A percentile compares a stretch with the other conserved stretches of the same genome.
phyloP scores from a whole-genome alignment of 1,140 invertebrate genomes.

The Ectropis grisescens region DNA sequence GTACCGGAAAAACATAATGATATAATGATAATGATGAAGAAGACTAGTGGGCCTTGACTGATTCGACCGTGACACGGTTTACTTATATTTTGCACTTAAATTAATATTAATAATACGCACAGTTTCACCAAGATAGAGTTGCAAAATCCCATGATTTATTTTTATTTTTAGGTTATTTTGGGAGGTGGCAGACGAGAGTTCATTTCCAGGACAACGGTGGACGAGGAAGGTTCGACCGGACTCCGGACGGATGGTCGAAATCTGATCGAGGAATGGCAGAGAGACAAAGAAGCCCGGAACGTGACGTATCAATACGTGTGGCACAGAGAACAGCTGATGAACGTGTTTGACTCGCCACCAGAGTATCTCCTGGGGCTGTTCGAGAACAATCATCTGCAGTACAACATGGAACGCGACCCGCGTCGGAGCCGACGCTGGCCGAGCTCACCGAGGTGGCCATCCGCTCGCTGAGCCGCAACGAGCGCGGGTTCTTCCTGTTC shows the following conservation, averaged over 20 bases:
- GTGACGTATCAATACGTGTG: slow-evolving; percentile 77
- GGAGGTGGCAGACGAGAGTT: slow-evolving; percentile 82
- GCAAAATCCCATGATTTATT: too few relatives aligned
- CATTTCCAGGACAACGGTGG: slow-evolving; percentile 70
- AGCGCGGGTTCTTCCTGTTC: slow-evolving; percentile 89
- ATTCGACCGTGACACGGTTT: too few relatives aligned
- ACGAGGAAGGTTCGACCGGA: slow-evolving; percentile 77
- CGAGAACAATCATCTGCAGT: slow-evolving; percentile 55
- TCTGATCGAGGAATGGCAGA: slow-evolving; percentile 63
- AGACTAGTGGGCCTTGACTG: too few relatives aligned
- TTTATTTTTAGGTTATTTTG: slow-evolving; percentile 71
- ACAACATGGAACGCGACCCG: slow-evolving; percentile 54
- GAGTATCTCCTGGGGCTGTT: slow-evolving; percentile 81
- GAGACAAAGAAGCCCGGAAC: slow-evolving; percentile 60
- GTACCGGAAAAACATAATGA: too few relatives aligned
- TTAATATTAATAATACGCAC: too few relatives aligned
- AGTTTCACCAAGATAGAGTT: too few relatives aligned
- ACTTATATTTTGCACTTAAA: too few relatives aligned
- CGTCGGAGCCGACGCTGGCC: slow-evolving; percentile 78
- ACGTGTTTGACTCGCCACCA: slow-evolving; percentile 72
- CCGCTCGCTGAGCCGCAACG: slow-evolving; percentile 80
- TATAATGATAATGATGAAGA: too few relatives aligned
- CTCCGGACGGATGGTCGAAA: slow-evolving; percentile 71
- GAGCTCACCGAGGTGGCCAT: slow-evolving; percentile 90
- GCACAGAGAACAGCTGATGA: slow-evolving; percentile 75